A percentile compares a stretch with the other conserved stretches of the same genome.
Evolutionary conservation across 2,113 vertebrate species (phyloP).

Genomic region (Morone chrysops): DNA sequence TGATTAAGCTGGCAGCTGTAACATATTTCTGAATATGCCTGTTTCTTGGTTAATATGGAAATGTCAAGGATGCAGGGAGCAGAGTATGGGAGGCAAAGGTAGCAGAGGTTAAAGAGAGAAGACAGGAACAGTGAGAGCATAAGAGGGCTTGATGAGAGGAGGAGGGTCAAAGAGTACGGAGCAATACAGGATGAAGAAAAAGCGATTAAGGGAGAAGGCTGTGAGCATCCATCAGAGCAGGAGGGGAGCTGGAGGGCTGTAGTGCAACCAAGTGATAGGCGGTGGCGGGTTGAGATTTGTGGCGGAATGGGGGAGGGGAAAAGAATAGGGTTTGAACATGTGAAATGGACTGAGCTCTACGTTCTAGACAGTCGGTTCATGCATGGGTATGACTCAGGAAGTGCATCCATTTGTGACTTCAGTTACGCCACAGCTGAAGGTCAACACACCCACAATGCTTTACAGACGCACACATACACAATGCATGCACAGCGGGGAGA

Average conservation of each 20-base stretch:
- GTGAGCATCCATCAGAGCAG: conserved; percentile 23
- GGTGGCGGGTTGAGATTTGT: conserved; percentile 2
- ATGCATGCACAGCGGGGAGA: conserved; percentile 20
- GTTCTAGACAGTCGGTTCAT: conserved; percentile 2
- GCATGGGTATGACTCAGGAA: background rate
- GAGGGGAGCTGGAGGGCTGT: background rate
- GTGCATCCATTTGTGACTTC: conserved; percentile 10
- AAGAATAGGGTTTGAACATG: background rate
- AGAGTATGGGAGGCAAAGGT: background rate
- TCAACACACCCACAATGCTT: conserved; percentile 38
- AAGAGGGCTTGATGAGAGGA: conserved; percentile 9
- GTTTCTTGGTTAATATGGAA: conserved; percentile 19
- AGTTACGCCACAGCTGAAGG: conserved; percentile 41
- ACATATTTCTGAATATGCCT: background rate
- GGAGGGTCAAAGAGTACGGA: conserved; percentile 26
- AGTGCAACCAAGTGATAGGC: conserved; percentile 1
- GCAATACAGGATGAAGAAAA: conserved; percentile 31
- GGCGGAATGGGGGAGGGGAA: background rate
- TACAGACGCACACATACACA: conserved; percentile 13
- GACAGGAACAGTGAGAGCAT: conserved; percentile 15
- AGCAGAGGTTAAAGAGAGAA: conserved; percentile 12
- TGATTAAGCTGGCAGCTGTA: background rate
- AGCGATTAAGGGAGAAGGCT: conserved; percentile 41
- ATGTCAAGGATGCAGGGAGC: background rate
- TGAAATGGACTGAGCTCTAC: conserved; percentile 10